Conservation (phyloP, 2,888 invertebrate genomes). For the Phorcus lineatus region DNA sequence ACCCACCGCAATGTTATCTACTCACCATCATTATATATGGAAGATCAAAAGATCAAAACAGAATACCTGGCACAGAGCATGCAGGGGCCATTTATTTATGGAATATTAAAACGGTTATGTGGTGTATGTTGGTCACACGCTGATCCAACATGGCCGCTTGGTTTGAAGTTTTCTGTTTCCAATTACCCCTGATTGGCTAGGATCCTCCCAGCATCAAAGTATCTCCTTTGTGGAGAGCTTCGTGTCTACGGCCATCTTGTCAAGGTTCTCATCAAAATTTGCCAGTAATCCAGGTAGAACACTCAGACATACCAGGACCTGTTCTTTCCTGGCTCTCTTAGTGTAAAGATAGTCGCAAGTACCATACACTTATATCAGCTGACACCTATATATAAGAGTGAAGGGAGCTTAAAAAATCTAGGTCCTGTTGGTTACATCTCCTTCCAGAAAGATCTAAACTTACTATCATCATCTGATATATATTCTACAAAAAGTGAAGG, state of each 20-base stretch:
- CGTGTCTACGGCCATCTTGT: background rate
- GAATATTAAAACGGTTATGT: background rate
- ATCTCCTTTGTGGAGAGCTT: background rate
- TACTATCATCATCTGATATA: too few species aligned
- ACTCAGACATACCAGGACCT: background rate
- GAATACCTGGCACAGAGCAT: background rate
- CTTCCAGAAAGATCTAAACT: too few species aligned
- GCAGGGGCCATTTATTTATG: slow-evolving; percentile 2
- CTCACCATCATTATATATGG: too few species aligned
- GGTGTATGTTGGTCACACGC: background rate
- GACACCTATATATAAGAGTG: too few species aligned
- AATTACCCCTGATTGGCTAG: background rate
- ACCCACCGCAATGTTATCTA: too few species aligned
- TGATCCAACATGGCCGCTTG: background rate
- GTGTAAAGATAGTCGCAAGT: too few species aligned
- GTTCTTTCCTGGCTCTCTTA: too few species aligned
- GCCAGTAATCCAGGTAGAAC: background rate
- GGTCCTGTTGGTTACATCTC: too few species aligned
- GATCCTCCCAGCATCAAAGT: background rate
- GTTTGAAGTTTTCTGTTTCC: slow-evolving; percentile 4
- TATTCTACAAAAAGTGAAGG: too few species aligned
- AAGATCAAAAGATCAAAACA: background rate
- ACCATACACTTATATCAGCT: too few species aligned
- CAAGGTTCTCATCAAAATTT: background rate
- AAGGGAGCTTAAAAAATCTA: too few species aligned